A percentile compares a stretch with the other conserved stretches of the same genome.
phyloP scores from a whole-genome alignment of 2,797 vertebrate genomes.

The Craterocephalus amniculus region DNA sequence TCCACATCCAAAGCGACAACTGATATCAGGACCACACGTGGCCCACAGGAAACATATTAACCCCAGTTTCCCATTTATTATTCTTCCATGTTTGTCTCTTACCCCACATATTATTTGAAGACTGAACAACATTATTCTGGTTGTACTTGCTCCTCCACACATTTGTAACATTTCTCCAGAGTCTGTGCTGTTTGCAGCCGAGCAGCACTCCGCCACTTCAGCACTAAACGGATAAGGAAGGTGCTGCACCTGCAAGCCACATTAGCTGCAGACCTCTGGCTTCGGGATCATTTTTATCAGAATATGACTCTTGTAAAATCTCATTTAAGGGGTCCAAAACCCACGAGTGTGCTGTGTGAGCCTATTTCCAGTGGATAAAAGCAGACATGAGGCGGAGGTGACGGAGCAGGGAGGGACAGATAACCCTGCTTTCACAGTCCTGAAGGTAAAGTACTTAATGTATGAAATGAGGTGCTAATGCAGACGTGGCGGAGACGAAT shows the following conservation, averaged over 20 bases:
- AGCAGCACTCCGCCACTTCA: slow-evolving; percentile 7
- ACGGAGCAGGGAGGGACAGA: slow-evolving; percentile 46
- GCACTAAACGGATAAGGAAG: slow-evolving; percentile 63
- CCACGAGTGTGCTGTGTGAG: slow-evolving; percentile 17
- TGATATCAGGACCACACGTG: background rate
- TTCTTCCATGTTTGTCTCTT: background rate
- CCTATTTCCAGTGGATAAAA: slow-evolving; percentile 35
- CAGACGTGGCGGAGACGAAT: slow-evolving; percentile 52
- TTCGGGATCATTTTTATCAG: slow-evolving; percentile 55
- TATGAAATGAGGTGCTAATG: slow-evolving; percentile 79
- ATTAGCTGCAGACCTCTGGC: slow-evolving; percentile 30
- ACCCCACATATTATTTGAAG: background rate
- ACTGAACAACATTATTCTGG: background rate
- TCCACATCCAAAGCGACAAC: background rate
- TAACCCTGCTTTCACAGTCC: slow-evolving; percentile 67
- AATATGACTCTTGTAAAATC: slow-evolving; percentile 63
- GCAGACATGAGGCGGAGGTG: slow-evolving; percentile 63
- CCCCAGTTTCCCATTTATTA: no score
- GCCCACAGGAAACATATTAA: background rate
- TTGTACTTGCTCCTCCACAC: slow-evolving; percentile 3
- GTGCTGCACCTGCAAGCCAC: slow-evolving; percentile 65
- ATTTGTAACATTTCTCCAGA: slow-evolving; percentile 9
- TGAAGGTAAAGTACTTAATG: slow-evolving; percentile 74
- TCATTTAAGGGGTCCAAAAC: slow-evolving; percentile 48
- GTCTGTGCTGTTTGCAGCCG: slow-evolving; percentile 20